A percentile compares a stretch with the other conserved stretches of the same genome.
Evolutionary conservation across 2,113 vertebrate genomes (phyloP).

Genomic region (Gavia stellata): DNA sequence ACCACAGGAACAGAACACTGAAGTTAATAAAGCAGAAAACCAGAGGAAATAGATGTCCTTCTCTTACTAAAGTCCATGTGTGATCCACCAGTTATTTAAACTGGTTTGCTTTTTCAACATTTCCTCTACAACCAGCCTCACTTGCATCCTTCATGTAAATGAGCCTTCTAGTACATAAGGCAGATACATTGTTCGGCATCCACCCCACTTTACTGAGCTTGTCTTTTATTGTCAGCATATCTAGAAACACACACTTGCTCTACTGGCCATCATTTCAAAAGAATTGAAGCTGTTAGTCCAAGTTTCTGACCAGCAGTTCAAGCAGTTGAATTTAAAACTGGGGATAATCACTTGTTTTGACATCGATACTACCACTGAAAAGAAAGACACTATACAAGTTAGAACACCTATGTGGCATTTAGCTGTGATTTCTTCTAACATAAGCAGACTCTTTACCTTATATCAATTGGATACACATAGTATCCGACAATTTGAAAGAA

Average conservation of each 20-base stretch:
- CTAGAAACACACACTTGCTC: neutral
- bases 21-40: neutral
- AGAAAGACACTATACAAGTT: neutral
- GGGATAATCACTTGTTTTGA: neutral
- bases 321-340: neutral
- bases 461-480: neutral
- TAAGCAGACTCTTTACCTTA: neutral
- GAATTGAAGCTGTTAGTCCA: neutral
- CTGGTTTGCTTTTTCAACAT: neutral
- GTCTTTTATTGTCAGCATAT: neutral
- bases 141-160: neutral
- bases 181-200: neutral
- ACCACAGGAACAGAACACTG: neutral
- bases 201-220: neutral
- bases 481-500: neutral
- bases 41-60: neutral
- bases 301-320: neutral
- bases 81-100: neutral
- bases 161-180: neutral
- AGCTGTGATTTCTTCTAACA: neutral
- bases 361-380: neutral
- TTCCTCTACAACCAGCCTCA: neutral
- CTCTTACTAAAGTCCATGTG: neutral
- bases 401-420: neutral
- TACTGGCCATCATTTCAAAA: neutral